Evolutionary conservation across 1,140 invertebrate species (phyloP).

Genomic region (Sinonovacula constricta): DNA sequence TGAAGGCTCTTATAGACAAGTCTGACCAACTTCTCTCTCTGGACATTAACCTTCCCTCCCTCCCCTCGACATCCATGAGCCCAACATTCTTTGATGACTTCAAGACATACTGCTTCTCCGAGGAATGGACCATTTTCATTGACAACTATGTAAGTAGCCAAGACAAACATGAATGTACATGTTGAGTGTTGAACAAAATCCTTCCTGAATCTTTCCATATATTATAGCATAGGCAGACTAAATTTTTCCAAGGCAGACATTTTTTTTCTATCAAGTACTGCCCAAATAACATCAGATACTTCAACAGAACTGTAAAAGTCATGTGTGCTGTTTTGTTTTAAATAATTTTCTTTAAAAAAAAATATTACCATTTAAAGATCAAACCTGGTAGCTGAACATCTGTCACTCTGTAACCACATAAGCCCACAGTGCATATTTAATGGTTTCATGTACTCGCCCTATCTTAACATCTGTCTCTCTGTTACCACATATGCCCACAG

Average conservation of each 20-base stretch:
- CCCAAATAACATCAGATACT: too few species aligned
- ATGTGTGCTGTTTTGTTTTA: not conserved
- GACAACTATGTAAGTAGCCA: constrained; percentile 81
- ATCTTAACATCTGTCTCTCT: too few species aligned
- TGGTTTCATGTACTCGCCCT: too few species aligned
- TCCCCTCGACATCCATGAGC: constrained; percentile 81
- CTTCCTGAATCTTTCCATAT: not conserved
- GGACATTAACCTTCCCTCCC: constrained; percentile 80
- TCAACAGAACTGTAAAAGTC: too few species aligned
- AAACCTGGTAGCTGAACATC: too few species aligned
- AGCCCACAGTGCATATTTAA: too few species aligned
- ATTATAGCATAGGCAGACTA: not conserved
- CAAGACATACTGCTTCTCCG: constrained; percentile 81
- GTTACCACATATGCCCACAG: too few species aligned
- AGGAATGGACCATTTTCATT: constrained; percentile 83
- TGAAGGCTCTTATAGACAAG: constrained; percentile 84
- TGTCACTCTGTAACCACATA: too few species aligned
- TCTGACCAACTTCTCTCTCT: constrained; percentile 80
- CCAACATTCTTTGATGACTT: constrained; percentile 84
- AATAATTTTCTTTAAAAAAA: too few species aligned
- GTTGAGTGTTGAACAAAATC: not conserved
- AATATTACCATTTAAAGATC: too few species aligned
- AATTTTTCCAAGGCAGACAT: too few species aligned
- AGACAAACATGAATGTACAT: not conserved
- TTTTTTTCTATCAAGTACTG: too few species aligned